Evolutionary conservation across 2,797 vertebrate genomes (phyloP).

Genomic region (Halcyon chelicuti): DNA sequence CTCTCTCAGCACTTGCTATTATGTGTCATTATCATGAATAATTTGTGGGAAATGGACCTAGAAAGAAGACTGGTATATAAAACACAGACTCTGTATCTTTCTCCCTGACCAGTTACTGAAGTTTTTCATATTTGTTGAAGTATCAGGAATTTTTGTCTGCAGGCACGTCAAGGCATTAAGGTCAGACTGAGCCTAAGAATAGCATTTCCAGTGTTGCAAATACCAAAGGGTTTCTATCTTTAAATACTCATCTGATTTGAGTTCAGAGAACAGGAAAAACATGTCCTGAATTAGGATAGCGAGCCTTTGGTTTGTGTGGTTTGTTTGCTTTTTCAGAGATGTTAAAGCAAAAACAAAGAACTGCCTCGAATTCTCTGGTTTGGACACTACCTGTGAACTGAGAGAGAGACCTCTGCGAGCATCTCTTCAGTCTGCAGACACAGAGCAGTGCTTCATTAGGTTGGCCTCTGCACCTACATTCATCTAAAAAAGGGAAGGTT

Average conservation of each 20-base stretch:
- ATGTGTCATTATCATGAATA: constrained; percentile 59
- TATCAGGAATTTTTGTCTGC: neutral
- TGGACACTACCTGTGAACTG: neutral
- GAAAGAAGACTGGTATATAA: neutral
- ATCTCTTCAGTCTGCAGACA: neutral
- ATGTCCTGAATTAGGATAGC: neutral
- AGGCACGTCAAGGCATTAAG: neutral
- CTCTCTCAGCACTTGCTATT: constrained; percentile 31
- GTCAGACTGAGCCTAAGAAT: neutral
- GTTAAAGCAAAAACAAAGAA: neutral
- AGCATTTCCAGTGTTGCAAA: neutral
- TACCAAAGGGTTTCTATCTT: neutral
- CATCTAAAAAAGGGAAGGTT: neutral
- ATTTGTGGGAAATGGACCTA: constrained; percentile 36
- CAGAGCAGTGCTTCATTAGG: neutral
- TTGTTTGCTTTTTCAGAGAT: neutral
- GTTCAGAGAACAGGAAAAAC: neutral
- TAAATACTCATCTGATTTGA: neutral
- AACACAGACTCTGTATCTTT: neutral
- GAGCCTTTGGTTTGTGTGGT: neutral
- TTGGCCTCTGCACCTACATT: neutral
- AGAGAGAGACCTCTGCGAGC: neutral
- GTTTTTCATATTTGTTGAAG: neutral
- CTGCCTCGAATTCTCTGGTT: neutral
- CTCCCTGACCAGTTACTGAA: neutral